A percentile compares a stretch with the other conserved stretches of the same genome.
Evolutionary conservation across 2,797 vertebrate genomes (phyloP).

Genomic region (Chloroceryle amazona): DNA sequence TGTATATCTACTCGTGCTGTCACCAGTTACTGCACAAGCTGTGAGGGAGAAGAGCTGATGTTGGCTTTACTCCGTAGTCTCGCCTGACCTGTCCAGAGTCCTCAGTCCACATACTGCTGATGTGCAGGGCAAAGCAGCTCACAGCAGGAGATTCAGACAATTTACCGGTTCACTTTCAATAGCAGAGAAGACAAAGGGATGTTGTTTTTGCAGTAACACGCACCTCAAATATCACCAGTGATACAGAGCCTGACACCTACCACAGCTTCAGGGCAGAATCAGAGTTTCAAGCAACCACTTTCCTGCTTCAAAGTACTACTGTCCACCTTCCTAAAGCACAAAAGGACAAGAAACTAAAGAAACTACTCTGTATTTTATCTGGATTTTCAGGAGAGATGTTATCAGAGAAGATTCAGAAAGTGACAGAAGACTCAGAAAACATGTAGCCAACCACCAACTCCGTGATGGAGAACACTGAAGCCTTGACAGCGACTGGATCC

Average conservation of each 20-base stretch:
- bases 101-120: neutral
- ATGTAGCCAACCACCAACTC: neutral
- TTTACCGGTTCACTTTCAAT: neutral
- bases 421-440: neutral
- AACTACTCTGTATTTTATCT: neutral
- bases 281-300: fast-evolving
- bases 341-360: neutral
- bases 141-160: neutral
- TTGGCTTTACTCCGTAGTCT: neutral
- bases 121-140: neutral
- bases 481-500: neutral
- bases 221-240: fast-evolving
- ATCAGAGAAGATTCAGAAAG: neutral
- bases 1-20: neutral
- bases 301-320: neutral
- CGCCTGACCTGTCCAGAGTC: neutral
- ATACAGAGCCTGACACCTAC: fast-evolving
- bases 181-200: neutral
- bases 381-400: neutral
- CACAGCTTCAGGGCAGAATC: fast-evolving
- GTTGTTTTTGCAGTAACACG: neutral
- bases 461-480: fast-evolving
- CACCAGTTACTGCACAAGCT: neutral
- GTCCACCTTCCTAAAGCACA: neutral
- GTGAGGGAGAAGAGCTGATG: neutral